Evolutionary conservation across 2,113 vertebrate species (phyloP), one percentile per base, ranked within the genome.

Genomic region (Cebidichthys violaceus): DNA sequence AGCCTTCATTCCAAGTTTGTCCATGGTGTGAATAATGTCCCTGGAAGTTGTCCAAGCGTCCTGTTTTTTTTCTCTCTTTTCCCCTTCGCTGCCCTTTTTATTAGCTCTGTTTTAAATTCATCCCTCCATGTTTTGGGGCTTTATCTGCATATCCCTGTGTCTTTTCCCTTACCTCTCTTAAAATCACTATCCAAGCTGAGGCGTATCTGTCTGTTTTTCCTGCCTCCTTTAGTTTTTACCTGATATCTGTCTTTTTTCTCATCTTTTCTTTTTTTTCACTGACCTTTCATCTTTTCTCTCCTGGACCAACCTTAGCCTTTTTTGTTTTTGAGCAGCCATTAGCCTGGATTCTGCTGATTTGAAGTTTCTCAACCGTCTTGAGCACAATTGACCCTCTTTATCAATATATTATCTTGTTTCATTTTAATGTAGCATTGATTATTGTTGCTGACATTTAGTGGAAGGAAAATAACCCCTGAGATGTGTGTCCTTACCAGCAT

Each of bases 1-100:
- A 87, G 70, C 70, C 43, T 79, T 70, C 78, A 61, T 74, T 81
- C 27, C 33, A 78, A 52, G 60, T 84, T 81, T 70, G 82, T 81
- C 77, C 74, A 71, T 18, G 9, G 70, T 64, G 59, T 85, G 79
- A 88, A 64, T 67, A 71, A 82, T 69, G 71, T 8, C 20, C 37
- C 47, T 85, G 82, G 75, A 82, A 47, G 71, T 68, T 79, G 18
- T 85, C 82, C 78, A 78, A 39, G 43, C 39, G 15, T 75, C 24
- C 50, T 22, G 6, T 37, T 47, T n/a, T 57, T 4, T 39, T 39
- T 64, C 59, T 43, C 2, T 15, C 4, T 68, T n/a, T 31, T 9
- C 6, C 22, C 6, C 15, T 70, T 55, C 8, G 59, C 22, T 72
- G 7, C 33, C n/a, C 33, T 29, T 22, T 1, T 50, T 18, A 54